These are phyloP conservation scores for Sclerurus mexicanus DNA, from an alignment of 2,113 vertebrate genomes.

Conservation along the genomic window DNA sequence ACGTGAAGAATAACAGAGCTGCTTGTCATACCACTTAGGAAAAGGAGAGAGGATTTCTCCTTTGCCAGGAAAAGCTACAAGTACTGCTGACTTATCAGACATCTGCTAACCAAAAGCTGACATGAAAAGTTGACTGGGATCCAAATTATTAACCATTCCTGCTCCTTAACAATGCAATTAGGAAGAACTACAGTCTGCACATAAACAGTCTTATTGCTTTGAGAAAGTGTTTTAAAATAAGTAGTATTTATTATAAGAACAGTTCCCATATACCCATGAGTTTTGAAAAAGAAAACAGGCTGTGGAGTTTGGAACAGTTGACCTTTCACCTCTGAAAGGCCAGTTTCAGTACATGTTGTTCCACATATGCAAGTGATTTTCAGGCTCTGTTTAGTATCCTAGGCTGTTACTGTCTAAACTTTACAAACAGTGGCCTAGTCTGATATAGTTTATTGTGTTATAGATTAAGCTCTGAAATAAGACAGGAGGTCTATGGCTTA, in stretches of 20 bases:
- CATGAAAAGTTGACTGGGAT: not conserved
- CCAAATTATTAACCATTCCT: not conserved
- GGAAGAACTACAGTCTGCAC: not conserved
- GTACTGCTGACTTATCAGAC: not conserved
- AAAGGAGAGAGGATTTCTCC: not conserved
- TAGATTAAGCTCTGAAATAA: not conserved
- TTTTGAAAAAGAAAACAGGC: constrained; percentile 1
- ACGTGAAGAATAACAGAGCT: not conserved
- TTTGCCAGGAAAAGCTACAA: not conserved
- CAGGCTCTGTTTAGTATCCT: not conserved
- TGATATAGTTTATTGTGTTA: not conserved
- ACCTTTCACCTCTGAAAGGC: constrained; percentile 19
- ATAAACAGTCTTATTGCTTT: not conserved
- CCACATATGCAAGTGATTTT: not conserved
- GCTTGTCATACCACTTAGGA: not conserved
- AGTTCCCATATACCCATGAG: not conserved
- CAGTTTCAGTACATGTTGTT: constrained; percentile 13
- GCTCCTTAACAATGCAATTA: not conserved
- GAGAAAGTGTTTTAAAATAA: not conserved
- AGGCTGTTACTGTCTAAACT: not conserved
- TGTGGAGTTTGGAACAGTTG: not conserved
- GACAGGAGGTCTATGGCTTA: not conserved
- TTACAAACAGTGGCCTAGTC: not conserved
- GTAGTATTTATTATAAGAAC: not conserved
- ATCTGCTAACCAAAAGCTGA: not conserved